These are phyloP conservation scores for Myrmecobius fasciatus DNA, from an alignment of 2,113 vertebrate species.

Conservation along the genomic window DNA sequence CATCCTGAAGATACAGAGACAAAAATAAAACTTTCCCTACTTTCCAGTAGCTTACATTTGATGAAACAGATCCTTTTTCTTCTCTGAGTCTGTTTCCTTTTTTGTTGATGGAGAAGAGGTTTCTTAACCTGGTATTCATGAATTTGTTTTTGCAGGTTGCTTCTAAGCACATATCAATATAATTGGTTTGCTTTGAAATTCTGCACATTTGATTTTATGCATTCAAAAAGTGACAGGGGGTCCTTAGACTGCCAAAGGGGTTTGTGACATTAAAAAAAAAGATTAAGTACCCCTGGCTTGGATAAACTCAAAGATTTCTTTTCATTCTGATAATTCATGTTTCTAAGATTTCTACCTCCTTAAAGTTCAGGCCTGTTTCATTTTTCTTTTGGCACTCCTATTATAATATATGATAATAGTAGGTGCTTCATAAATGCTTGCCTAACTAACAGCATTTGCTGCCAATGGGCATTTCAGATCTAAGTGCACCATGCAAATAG, in stretches of 20 bases:
- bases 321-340: neutral
- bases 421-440: neutral
- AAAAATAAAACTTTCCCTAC: neutral
- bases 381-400: constrained; percentile 43
- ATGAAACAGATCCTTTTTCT: neutral
- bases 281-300: neutral
- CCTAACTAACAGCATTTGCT: constrained; percentile 31
- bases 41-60: neutral
- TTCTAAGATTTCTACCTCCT: neutral
- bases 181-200: neutral
- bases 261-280: neutral
- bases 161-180: neutral
- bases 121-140: neutral
- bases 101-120: neutral
- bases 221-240: neutral
- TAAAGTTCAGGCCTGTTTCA: neutral
- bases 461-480: constrained; percentile 53
- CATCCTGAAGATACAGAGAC: neutral
- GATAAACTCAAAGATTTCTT: neutral
- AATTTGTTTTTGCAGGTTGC: neutral
- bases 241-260: neutral
- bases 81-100: neutral
- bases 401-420: constrained; percentile 22
- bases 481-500: constrained; percentile 62
- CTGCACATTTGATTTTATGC: neutral